Evolutionary conservation across 2,113 vertebrate genomes (phyloP).

Genomic region (Pseudorectes ferrugineus): DNA sequence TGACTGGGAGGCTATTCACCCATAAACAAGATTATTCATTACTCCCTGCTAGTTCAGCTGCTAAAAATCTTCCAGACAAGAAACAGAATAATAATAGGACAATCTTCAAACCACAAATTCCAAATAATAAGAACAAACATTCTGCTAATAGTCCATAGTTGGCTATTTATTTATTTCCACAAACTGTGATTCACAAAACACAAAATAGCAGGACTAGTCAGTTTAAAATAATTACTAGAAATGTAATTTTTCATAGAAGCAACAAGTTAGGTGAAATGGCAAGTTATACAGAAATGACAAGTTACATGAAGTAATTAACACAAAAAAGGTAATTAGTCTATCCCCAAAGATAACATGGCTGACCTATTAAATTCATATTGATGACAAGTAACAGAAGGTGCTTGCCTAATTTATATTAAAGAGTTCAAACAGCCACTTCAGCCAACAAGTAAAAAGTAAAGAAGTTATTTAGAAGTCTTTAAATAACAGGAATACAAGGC

Average conservation of each 20-base stretch:
- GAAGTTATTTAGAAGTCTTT: background rate
- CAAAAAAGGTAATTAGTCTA: background rate
- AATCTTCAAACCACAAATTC: background rate
- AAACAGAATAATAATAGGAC: background rate
- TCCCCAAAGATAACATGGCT: background rate
- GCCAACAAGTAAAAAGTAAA: background rate
- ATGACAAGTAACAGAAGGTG: background rate
- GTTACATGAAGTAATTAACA: background rate
- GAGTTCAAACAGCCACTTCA: background rate
- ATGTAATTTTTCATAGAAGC: background rate
- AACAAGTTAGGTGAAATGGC: background rate
- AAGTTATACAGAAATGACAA: background rate
- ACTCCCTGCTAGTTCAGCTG: background rate
- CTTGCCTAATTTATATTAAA: background rate
- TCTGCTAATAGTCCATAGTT: background rate
- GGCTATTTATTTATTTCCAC: background rate
- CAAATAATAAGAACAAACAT: conserved; percentile 5
- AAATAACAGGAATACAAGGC: background rate
- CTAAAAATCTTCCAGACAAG: conserved; percentile 4
- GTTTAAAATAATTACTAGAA: background rate
- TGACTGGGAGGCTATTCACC: background rate
- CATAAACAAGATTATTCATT: conserved; percentile 1
- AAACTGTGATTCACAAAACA: background rate
- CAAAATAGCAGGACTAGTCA: background rate
- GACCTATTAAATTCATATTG: background rate